phyloP scores from a whole-genome alignment of 1,140 invertebrate species.

The Leptinotarsa texana region DNA sequence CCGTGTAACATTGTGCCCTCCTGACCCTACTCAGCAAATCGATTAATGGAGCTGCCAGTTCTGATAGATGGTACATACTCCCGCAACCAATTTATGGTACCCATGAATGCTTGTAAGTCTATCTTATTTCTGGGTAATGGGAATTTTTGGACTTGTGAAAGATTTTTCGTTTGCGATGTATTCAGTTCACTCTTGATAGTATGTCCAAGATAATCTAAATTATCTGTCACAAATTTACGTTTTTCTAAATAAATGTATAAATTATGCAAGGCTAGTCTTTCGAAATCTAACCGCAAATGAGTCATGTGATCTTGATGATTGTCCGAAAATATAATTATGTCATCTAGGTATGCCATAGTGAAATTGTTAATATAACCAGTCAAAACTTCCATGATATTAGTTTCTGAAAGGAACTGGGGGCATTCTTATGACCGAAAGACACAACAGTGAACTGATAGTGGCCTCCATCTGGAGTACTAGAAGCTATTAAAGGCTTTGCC shows the following conservation, averaged over 20 bases:
- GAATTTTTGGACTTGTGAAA: conserved; percentile 37
- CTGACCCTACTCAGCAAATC: too few species aligned
- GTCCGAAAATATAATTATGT: conserved; percentile 35
- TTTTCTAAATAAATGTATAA: conserved; percentile 27
- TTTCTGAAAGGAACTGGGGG: conserved; percentile 47
- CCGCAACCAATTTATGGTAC: conserved; percentile 43
- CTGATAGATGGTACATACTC: too few species aligned
- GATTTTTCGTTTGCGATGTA: conserved; percentile 39
- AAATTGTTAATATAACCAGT: conserved; percentile 36
- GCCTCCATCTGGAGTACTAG: conserved; percentile 44
- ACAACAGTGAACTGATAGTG: conserved; percentile 40
- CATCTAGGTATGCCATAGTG: conserved; percentile 43
- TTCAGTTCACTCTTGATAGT: conserved; percentile 33
- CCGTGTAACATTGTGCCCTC: too few species aligned
- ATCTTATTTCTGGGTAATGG: conserved; percentile 34
- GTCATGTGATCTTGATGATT: neutral
- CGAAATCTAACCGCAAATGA: conserved; percentile 30
- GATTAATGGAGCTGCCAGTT: too few species aligned
- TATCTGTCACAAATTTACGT: conserved; percentile 20
- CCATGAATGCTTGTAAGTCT: conserved; percentile 42
- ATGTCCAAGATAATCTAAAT: conserved; percentile 46
- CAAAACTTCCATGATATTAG: conserved; percentile 42
- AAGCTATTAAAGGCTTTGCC: conserved; percentile 42
- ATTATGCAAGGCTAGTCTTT: conserved; percentile 21
- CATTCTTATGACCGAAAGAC: conserved; percentile 48